phyloP scores from a whole-genome alignment of 2,888 invertebrate species.

The Cryptus armator region DNA sequence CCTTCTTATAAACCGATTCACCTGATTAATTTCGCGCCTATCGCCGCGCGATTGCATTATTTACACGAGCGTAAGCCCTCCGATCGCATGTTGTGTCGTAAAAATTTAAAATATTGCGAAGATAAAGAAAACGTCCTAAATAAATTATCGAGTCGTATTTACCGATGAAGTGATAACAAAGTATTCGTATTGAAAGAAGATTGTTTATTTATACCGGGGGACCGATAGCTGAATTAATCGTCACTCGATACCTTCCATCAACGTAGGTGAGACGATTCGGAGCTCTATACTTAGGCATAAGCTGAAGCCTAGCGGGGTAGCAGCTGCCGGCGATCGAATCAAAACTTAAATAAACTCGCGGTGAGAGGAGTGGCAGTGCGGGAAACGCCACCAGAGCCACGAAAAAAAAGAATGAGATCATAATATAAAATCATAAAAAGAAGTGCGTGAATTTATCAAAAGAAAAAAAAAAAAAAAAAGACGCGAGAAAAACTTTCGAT shows the following conservation, averaged over 20 bases:
- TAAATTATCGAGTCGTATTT: neutral
- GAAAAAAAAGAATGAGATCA: slow-evolving; percentile 20
- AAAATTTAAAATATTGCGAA: neutral
- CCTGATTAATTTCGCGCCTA: slow-evolving; percentile 57
- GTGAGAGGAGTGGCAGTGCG: slow-evolving; percentile 33
- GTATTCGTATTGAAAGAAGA: neutral
- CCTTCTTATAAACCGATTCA: slow-evolving; percentile 62
- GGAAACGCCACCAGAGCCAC: slow-evolving; percentile 7
- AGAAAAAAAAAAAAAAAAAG: neutral
- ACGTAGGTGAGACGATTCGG: slow-evolving; percentile 66
- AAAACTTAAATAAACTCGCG: slow-evolving; percentile 81
- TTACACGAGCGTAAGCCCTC: neutral
- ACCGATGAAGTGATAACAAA: neutral
- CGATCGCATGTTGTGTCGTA: no score
- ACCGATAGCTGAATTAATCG: slow-evolving; percentile 72
- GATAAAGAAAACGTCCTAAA: neutral
- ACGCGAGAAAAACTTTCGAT: neutral
- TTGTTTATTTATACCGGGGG: slow-evolving; percentile 68
- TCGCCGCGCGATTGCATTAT: neutral
- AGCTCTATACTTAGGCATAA: slow-evolving; percentile 77
- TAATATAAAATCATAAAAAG: neutral
- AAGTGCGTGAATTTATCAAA: neutral
- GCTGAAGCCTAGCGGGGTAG: slow-evolving; percentile 67
- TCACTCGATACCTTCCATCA: slow-evolving; percentile 78
- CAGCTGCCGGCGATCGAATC: slow-evolving; percentile 79